Evolutionary conservation across 2,113 vertebrate genomes (phyloP), one percentile per base, ranked within the genome.

Genomic region (Morone saxatilis): DNA sequence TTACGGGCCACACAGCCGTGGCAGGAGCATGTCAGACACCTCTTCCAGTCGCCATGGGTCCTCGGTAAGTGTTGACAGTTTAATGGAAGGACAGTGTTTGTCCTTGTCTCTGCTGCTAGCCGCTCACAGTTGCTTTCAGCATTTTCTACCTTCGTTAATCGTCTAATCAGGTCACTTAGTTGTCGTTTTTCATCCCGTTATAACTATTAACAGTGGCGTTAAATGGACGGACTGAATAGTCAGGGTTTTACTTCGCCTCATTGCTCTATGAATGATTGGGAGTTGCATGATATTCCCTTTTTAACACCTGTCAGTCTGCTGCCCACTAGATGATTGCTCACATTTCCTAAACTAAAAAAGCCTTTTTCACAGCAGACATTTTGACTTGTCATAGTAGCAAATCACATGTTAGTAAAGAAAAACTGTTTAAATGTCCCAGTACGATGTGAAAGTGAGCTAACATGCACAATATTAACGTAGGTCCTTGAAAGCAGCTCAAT

Each of bases 1-100:
- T 70, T 78, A 0, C 61, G 87, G 81, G 63, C 62, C 13, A 60
- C 85, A 13, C 83, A 66, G 1, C 53, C 76, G 5, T 87, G 81
- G 41, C 92, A 86, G 61, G 86, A 86, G 7, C 81, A 89, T 9
- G 65, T 87, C 71, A 86, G 94, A 38, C 66, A 89, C 2, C 75
- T 96, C 53, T 94, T 94, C 31, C 90, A 88, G 63, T 94, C 94
- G 0, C 80, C 90, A 7, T 87, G 92, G 77, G 10, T 88, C 13
- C 86, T 94, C 25, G 95, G 95, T 96, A 74, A 94, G 95, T 94
- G 51, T 31, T 82, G 57, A 48, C 66, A 20, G 0, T n/a, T 43
- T 61, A 3, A 22, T 36, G 6, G 0, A 1, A 22, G 2, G 13
- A 41, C 7, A 51, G 16, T 4, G 6, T n/a, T 9, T 78, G 71